These are phyloP conservation scores for Urocolius indicus DNA, from an alignment of 2,113 vertebrate species.

Conservation along the genomic window DNA sequence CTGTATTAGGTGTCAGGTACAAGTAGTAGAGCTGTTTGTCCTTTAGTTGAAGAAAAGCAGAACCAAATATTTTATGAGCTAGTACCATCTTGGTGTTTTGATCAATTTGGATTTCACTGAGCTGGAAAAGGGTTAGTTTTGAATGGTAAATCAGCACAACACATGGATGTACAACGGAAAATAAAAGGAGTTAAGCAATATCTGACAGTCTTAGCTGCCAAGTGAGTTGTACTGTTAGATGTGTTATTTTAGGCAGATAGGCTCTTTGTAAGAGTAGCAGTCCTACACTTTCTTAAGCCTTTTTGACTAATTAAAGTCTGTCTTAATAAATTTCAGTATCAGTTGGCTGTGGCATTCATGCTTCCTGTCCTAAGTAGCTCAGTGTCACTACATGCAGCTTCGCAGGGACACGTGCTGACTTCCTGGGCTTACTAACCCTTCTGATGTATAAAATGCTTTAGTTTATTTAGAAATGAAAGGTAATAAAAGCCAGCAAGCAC, in stretches of 20 bases:
- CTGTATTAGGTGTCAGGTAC: not conserved
- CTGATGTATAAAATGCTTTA: not conserved
- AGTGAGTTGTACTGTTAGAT: not conserved
- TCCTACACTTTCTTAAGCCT: not conserved
- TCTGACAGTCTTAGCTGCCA: not conserved
- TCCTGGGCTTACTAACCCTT: constrained; percentile 11
- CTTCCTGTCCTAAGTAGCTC: constrained; percentile 18
- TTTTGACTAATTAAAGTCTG: not conserved
- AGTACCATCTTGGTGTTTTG: not conserved
- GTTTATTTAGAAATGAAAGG: constrained; percentile 30
- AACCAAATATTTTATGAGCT: not conserved
- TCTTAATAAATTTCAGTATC: not conserved
- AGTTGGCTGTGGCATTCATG: not conserved
- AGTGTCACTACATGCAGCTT: not conserved
- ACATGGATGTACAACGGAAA: not conserved
- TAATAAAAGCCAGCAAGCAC: not conserved
- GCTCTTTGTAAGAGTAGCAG: not conserved
- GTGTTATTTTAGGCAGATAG: not conserved
- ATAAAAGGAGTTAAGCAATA: not conserved
- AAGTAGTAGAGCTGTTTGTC: not conserved
- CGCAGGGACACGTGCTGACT: not conserved
- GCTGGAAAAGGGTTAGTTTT: not conserved
- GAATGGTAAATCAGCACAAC: not conserved
- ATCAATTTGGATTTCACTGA: not conserved
- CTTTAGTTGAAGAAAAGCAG: not conserved